Evolutionary conservation across 2,113 vertebrate species (phyloP).

Genomic region (Melospiza melodia): DNA sequence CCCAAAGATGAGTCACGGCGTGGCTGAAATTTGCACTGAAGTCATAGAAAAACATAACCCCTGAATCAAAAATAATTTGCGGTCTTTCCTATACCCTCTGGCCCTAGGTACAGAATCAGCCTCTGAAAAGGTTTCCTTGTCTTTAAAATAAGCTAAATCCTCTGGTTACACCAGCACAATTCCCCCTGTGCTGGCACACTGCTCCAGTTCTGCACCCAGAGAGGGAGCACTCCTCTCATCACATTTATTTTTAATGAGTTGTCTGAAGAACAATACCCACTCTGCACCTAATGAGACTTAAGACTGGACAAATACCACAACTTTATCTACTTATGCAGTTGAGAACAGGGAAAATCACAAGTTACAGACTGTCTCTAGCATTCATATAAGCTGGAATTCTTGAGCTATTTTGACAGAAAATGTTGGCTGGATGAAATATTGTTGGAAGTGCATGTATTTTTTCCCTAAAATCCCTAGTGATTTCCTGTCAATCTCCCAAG

Average conservation of each 20-base stretch:
- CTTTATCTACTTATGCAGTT: not conserved
- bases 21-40: slow-evolving; percentile 25
- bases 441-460: not conserved
- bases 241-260: not conserved
- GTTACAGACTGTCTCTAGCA: not conserved
- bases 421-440: not conserved
- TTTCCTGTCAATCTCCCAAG: not conserved
- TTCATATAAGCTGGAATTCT: not conserved
- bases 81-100: not conserved
- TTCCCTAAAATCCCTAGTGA: not conserved
- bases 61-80: not conserved
- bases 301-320: not conserved
- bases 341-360: not conserved
- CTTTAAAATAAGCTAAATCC: not conserved
- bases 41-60: not conserved
- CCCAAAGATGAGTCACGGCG: not conserved
- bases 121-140: not conserved
- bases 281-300: not conserved
- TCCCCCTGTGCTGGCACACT: not conserved
- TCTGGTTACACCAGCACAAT: not conserved
- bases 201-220: not conserved
- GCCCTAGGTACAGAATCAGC: not conserved
- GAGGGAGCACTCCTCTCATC: not conserved
- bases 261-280: not conserved
- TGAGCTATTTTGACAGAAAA: not conserved